Conservation (phyloP, 2,888 invertebrate species). For the Plagiodera versicolora region DNA sequence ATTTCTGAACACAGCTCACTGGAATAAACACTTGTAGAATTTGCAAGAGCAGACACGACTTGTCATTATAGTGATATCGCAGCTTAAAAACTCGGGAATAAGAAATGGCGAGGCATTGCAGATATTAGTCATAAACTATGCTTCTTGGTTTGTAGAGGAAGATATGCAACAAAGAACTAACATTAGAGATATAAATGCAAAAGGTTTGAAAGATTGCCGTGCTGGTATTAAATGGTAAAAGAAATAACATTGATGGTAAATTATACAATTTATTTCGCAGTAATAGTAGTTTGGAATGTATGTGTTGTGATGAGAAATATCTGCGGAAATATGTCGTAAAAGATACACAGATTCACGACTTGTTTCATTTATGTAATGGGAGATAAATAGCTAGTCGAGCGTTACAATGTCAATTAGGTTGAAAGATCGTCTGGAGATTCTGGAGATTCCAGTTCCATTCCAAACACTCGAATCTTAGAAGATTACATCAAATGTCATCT, state of each 20-base stretch:
- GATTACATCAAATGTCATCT: too few species aligned
- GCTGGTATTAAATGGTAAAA: neutral
- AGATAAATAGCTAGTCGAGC: neutral
- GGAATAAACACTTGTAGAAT: neutral
- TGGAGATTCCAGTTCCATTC: too few species aligned
- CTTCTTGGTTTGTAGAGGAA: neutral
- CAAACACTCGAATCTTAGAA: too few species aligned
- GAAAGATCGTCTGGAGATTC: neutral
- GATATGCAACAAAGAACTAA: neutral
- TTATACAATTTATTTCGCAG: neutral
- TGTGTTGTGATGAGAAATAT: neutral
- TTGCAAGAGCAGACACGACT: too few species aligned
- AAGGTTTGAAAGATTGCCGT: neutral
- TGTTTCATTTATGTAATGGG: neutral
- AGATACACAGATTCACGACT: neutral
- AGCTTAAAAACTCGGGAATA: too few species aligned
- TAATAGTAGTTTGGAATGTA: neutral
- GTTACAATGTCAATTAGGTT: neutral
- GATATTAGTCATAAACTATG: neutral
- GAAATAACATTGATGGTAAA: neutral
- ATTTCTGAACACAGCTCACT: neutral
- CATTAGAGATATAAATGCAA: neutral
- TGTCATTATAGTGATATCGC: too few species aligned
- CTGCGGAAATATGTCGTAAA: neutral
- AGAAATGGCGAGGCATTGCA: neutral